Evolutionary conservation across 2,888 invertebrate genomes (phyloP).

Genomic region (Mesoligia furuncula): DNA sequence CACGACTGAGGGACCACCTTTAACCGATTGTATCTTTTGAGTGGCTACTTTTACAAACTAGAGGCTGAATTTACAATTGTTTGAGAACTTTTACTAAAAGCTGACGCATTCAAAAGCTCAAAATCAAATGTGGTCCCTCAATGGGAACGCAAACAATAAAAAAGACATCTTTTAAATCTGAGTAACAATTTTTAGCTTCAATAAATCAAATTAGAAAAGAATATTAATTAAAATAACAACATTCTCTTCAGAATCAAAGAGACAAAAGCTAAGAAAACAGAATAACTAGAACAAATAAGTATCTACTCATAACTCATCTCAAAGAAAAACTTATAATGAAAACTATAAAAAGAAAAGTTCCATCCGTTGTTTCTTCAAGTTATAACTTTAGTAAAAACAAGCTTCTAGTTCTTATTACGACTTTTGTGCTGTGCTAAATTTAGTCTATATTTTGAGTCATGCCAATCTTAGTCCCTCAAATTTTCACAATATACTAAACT

Average conservation of each 20-base stretch:
- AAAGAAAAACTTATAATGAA: conserved; percentile 41
- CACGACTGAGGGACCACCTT: too few relatives aligned
- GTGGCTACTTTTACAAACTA: too few relatives aligned
- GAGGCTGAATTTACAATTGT: too few relatives aligned
- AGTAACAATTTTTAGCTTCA: not conserved
- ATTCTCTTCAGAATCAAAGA: conserved; percentile 15
- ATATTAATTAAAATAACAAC: conserved; percentile 33
- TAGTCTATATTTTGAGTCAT: not conserved
- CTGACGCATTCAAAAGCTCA: too few relatives aligned
- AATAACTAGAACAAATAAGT: conserved; percentile 13
- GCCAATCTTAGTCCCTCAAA: not conserved
- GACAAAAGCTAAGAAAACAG: conserved; percentile 5
- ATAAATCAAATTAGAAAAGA: not conserved
- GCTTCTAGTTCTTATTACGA: not conserved
- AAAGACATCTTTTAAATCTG: not conserved
- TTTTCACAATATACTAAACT: not conserved
- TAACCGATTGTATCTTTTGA: too few relatives aligned
- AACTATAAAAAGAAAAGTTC: conserved; percentile 37
- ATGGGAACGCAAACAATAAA: too few relatives aligned
- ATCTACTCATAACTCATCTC: conserved; percentile 27
- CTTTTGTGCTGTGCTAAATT: conserved; percentile 1
- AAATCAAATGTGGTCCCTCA: too few relatives aligned
- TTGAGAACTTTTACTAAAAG: too few relatives aligned
- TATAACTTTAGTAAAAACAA: not conserved
- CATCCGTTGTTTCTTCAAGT: not conserved